Base-by-base conservation (phyloP, 2,797 vertebrate genomes). In the Micropoecilia bifurca region DNA sequence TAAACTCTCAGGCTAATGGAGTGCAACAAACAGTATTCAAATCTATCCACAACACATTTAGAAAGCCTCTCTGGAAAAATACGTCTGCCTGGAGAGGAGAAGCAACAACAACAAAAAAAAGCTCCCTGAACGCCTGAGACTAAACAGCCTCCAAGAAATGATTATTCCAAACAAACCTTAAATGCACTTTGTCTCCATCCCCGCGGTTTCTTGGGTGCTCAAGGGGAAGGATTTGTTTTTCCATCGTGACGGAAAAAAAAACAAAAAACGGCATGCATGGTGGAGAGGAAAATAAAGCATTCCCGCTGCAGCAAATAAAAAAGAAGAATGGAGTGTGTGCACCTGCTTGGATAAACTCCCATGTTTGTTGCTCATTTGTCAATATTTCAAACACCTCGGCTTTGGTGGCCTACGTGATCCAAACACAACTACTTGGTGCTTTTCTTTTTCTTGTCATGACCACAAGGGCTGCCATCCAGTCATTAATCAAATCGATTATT, bases 91-190 rank as follows among this genome's bases (percentile, higher is more conserved):
- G 28, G 41, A 85, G 84, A 74, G 50, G 43, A 77, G 61, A 80
- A 80, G 85, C 30, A 83, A 87, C 73, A 82, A 78, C 47, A 76
- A 81, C 69, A 53, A 57, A 80, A 39, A 77, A 79, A 82, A 50
- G 36, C 20, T 5, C 71, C 71, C 75, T 5, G 74, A 77, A 82
- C 30, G 66, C 28, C 69, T 66, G 72, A 78, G 82, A 89, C 86
- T 80, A 91, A 93, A 90, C 85, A 85, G 12, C 75, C 90, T 85
- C 74, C 78, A 8, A 88, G 90, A 87, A 90, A 88, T 88, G 85
- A 92, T 91, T 88, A 90, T 41, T 88, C 74, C 84, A 89, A 91
- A 87, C 89, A 89, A 90, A 80, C 79, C 85, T 80, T 76, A 30
- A 57, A 73, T 74, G 83, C 76, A 47, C 80, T 87, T 80, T 43